These are phyloP conservation scores for Drosophila kuntzei DNA, from an alignment of 2,888 invertebrate genomes.

Conservation along the genomic window DNA sequence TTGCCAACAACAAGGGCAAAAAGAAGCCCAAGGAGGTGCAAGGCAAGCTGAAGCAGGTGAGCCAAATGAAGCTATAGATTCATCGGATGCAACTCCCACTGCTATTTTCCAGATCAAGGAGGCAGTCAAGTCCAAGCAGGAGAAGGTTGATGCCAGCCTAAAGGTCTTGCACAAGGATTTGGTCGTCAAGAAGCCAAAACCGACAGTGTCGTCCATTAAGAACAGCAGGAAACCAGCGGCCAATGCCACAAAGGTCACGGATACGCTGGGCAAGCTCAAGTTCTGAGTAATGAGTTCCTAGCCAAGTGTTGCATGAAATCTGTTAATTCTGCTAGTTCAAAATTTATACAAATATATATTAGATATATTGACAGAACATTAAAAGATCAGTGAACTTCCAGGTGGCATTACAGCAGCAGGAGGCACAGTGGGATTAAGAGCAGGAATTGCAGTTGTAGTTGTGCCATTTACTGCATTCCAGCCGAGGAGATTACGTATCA, in stretches of 20 bases:
- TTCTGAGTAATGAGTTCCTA: conserved; percentile 59
- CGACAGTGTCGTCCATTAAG: conserved; percentile 63
- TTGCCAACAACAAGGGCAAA: conserved; percentile 77
- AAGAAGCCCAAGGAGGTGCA: conserved; percentile 85
- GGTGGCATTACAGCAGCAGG: conserved; percentile 54
- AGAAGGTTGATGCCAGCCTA: conserved; percentile 83
- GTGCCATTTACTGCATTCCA: conserved; percentile 68
- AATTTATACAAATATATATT: conserved; percentile 62
- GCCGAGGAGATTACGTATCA: conserved; percentile 77
- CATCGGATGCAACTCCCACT: background rate
- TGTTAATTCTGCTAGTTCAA: conserved; percentile 54
- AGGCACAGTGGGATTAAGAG: conserved; percentile 21
- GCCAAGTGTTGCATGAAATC: conserved; percentile 21
- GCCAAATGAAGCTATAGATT: background rate
- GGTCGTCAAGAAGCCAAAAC: conserved; percentile 83
- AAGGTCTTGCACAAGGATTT: conserved; percentile 84
- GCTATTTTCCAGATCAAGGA: conserved; percentile 81
- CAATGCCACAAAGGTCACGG: conserved; percentile 81
- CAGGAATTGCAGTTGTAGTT: conserved; percentile 16
- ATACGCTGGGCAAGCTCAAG: conserved; percentile 82
- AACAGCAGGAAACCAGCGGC: conserved; percentile 78
- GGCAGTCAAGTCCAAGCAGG: conserved; percentile 82
- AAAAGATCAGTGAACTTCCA: conserved; percentile 15
- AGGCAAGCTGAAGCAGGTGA: conserved; percentile 84
- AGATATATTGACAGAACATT: conserved; percentile 39